Evolutionary conservation across 2,113 vertebrate species (phyloP), one percentile per base, ranked within the genome.

Genomic region (Dinomys branickii): DNA sequence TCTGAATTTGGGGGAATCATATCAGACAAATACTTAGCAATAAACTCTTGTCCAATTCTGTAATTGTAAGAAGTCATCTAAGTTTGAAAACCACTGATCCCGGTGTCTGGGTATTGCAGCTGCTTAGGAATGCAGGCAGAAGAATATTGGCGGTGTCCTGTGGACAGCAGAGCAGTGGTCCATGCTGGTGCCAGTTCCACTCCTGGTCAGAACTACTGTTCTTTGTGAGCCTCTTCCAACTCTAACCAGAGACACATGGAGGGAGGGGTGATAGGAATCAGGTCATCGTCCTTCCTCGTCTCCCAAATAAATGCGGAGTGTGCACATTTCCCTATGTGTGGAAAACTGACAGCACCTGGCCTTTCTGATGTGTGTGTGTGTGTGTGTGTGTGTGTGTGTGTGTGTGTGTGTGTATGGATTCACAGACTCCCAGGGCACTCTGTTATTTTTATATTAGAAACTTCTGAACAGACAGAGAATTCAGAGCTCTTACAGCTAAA

Each of bases 401-500:
- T 63, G 69, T 97, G 82, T 92, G n/a, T 5, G 2, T 96, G 90
- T 63, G 69, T 97, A 78, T 92, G 52, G 71, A 90, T 92, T 81
- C 71, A 78, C n/a, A 85, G 96, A 93, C 90, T 97, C 84, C 69
- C 82, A 90, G 94, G 90, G 69, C 81, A 93, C 63, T 92, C 59
- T 80, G 94, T 97, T 96, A 97, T 96, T 97, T 97, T 97, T 96
- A 95, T 97, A 96, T 97, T 92, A 94, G 94, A 96, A 97, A 94
- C 92, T 95, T 95, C 80, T 94, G 92, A 97, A 98, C 95, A 98
- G 96, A 97, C 78, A 47, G 85, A 96, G 94, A 94, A 97, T 98
- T 98, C 96, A 97, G 96, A 97, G 71, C 90, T 97, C 94, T 97
- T 97, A 95, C 59, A 88, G 94, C 88, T 97, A 98, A 98, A 97